Percentiles rank a stretch among this genome's conserved stretches.
Conservation (phyloP, 2,888 invertebrate genomes). For the Agrotis segetum region DNA sequence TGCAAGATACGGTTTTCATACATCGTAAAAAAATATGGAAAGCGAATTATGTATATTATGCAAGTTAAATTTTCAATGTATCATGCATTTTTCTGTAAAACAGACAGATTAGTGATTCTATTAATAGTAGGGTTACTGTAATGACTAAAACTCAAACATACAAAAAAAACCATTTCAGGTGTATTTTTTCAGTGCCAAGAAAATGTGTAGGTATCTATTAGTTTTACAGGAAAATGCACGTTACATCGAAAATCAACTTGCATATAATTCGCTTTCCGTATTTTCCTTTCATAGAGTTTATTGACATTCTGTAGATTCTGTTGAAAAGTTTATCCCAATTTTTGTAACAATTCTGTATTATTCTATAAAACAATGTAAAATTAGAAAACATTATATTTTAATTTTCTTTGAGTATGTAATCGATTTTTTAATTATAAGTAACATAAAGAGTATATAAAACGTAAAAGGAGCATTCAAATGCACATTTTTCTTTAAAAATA, state of each 20-base stretch:
- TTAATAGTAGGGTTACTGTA: no score
- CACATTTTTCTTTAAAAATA: neutral
- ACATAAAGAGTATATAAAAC: neutral
- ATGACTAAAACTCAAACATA: no score
- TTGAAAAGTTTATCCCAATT: neutral
- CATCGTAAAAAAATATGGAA: neutral
- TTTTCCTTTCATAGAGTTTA: neutral
- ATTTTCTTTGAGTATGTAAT: no score
- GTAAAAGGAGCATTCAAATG: neutral
- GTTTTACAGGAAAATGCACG: no score
- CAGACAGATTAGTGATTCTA: no score
- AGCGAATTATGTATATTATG: neutral
- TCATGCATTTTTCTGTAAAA: no score
- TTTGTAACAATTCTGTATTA: no score
- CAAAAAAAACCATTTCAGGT: no score
- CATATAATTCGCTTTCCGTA: neutral
- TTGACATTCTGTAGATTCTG: neutral
- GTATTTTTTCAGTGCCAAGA: neutral
- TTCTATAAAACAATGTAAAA: no score
- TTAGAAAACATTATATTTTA: no score
- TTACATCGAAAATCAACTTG: neutral
- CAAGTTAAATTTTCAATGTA: neutral
- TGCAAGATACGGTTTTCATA: neutral
- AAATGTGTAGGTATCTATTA: neutral
- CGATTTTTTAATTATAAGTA: no score